Base-by-base conservation (phyloP, 2,113 vertebrate genomes). In the Cololabis saira region DNA sequence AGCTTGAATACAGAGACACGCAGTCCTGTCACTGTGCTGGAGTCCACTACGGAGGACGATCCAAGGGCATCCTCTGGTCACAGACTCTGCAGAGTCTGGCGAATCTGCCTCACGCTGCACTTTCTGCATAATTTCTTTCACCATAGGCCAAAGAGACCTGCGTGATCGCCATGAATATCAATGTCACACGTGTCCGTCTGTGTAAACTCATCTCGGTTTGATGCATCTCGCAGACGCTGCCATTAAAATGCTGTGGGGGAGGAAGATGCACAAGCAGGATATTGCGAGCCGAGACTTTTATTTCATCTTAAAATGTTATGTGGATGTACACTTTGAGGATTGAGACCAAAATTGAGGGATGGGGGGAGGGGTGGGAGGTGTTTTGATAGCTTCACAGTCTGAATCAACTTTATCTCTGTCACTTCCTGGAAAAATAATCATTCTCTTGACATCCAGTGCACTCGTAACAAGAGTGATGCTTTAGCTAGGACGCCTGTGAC, bases 151-250 rank as follows among this genome's bases (percentile, higher is more conserved):
- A 80, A 84, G 83, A 82, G 90, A 90, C 83, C 80, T 51, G 61
- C 24, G 60, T 77, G 83, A 78, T 88, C 66, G 12, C 71, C 76
- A 78, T 88, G 84, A 92, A 91, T 90, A 88, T 92, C 90, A 91
- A 87, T 91, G 87, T 86, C 78, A 80, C 10, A 50, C 61, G 13
- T 70, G 81, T 84, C 68, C 59, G 61, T 30, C 58, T 9, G 47
- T 54, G 37, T 87, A 85, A 75, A 22, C 71, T 78, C 41, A 12
- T 51, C 27, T 33, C 3, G 22, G 60, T 48, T 69, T 78, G 78
- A 78, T 82, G 71, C 76, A 52, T 73, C 81, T 77, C 61, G 44
- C 62, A 15, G 2, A 11, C 37, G 24, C 11, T 2, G 47, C 15
- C 5, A 0, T 86, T 65, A 49, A 60, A 74, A 74, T 19, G 42